Conservation (phyloP, 2,797 vertebrate genomes). For the Danio tinwini region DNA sequence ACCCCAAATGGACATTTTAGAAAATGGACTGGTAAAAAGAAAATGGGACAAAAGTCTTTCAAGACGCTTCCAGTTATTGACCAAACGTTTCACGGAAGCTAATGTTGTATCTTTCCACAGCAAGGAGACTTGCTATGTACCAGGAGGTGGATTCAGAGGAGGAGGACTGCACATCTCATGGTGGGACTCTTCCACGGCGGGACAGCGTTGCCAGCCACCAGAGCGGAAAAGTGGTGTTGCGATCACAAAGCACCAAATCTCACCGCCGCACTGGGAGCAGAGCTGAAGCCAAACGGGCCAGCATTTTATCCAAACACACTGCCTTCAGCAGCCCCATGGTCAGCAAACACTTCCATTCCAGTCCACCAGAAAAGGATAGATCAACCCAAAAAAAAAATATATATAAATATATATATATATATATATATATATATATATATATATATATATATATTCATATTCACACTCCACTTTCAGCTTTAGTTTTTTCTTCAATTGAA, state of each 20-base stretch:
- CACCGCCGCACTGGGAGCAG: slow-evolving; percentile 90
- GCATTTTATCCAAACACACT: slow-evolving; percentile 93
- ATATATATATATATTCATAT: too few relatives aligned
- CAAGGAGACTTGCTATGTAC: slow-evolving; percentile 91
- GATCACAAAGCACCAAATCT: slow-evolving; percentile 90
- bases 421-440: too few relatives aligned
- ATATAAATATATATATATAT: too few relatives aligned
- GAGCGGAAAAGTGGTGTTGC: slow-evolving; percentile 83
- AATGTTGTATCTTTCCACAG: slow-evolving; percentile 66
- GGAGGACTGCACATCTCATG: slow-evolving; percentile 83
- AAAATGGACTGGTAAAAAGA: neutral
- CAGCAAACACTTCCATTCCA: slow-evolving; percentile 57
- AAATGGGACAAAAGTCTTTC: neutral
- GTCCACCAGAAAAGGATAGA: neutral
- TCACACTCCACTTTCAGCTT: neutral
- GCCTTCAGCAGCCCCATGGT: slow-evolving; percentile 99
- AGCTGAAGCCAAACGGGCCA: slow-evolving; percentile 90
- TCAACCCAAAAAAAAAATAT: too few relatives aligned
- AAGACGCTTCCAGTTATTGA: neutral
- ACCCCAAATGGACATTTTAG: neutral
- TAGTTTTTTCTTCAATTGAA: neutral
- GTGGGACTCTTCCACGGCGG: slow-evolving; percentile 82
- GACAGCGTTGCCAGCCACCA: slow-evolving; percentile 89
- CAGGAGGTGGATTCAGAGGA: slow-evolving; percentile 95
- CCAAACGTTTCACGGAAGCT: neutral